Evolutionary conservation across 2,113 vertebrate genomes (phyloP).

Genomic region (Chaenocephalus aceratus): DNA sequence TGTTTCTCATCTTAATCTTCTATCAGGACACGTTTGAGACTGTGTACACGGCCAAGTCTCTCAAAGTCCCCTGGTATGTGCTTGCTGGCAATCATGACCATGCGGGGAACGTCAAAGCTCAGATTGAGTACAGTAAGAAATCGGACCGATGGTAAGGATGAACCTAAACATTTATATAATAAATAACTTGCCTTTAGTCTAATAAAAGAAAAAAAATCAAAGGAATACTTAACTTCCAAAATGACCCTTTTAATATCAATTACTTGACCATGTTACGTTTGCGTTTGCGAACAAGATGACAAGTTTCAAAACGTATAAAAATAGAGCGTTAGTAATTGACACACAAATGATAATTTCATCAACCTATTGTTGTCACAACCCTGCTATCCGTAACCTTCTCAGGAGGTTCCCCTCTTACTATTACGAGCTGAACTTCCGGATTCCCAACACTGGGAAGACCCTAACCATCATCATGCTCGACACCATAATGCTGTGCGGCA

Average conservation of each 20-base stretch:
- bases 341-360: too few relatives aligned
- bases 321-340: too few relatives aligned
- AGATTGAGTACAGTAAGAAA: slow-evolving; percentile 88
- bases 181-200: too few relatives aligned
- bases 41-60: slow-evolving; percentile 86
- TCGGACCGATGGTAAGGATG: slow-evolving; percentile 88
- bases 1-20: slow-evolving; percentile 21
- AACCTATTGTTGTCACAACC: not conserved
- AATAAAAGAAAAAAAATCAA: too few relatives aligned
- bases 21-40: slow-evolving; percentile 90
- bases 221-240: too few relatives aligned
- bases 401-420: slow-evolving; percentile 91
- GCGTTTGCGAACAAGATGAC: too few relatives aligned
- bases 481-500: slow-evolving; percentile 90
- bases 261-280: too few relatives aligned
- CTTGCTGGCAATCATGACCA: slow-evolving; percentile 95
- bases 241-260: too few relatives aligned
- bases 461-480: slow-evolving; percentile 92
- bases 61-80: slow-evolving; percentile 91
- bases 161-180: not conserved
- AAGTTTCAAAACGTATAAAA: too few relatives aligned
- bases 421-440: slow-evolving; percentile 88
- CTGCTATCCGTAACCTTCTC: not conserved
- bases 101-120: slow-evolving; percentile 89
- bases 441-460: slow-evolving; percentile 83